A percentile compares a stretch with the other conserved stretches of the same genome.
These are phyloP conservation scores for Machaerirhynchus nigripectus DNA, from an alignment of 2,113 vertebrate genomes.

Conservation along the genomic window DNA sequence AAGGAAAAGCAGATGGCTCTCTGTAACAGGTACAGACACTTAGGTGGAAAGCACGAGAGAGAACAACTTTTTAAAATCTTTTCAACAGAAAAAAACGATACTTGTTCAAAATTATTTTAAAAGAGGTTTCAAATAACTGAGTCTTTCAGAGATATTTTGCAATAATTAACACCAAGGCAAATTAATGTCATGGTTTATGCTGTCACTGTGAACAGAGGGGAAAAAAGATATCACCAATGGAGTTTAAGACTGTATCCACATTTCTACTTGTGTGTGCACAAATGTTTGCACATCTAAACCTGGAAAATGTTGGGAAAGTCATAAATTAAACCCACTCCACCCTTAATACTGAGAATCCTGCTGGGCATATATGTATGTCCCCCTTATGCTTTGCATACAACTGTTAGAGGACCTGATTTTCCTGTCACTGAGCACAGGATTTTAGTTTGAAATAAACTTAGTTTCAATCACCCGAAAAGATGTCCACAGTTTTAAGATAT, in stretches of 20 bases:
- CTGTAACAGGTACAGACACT: not conserved
- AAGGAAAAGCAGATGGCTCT: not conserved
- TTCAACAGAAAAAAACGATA: not conserved
- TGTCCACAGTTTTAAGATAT: not conserved
- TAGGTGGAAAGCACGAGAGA: not conserved
- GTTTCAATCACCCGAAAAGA: not conserved
- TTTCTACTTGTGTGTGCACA: not conserved
- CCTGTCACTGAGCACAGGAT: not conserved
- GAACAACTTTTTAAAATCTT: not conserved
- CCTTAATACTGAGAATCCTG: not conserved
- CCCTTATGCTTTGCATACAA: not conserved
- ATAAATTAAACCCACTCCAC: not conserved
- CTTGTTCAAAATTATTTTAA: not conserved
- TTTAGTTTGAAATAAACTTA: not conserved
- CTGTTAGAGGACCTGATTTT: not conserved
- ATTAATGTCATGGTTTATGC: not conserved
- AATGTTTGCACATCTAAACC: not conserved
- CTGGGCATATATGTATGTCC: not conserved
- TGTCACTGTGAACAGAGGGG: not conserved
- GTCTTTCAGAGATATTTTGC: not conserved
- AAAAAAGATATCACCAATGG: not conserved
- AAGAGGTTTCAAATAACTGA: not conserved
- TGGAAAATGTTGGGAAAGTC: not conserved
- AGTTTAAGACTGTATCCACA: not conserved
- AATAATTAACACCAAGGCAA: not conserved